phyloP scores from a whole-genome alignment of 2,113 vertebrate species.

The Octodon degus region DNA sequence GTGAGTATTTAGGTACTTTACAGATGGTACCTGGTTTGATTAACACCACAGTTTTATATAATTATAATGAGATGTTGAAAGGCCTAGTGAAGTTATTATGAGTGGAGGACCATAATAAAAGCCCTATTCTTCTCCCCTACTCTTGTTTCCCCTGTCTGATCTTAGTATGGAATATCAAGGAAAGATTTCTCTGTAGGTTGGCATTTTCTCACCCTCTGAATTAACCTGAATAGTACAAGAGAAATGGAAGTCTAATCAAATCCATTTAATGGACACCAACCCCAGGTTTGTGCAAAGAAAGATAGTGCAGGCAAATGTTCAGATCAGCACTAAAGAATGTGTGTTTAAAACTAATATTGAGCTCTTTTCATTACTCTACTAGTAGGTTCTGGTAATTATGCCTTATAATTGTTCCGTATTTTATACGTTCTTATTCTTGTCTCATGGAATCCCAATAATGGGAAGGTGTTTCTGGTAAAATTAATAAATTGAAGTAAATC shows the following conservation, averaged over 20 bases:
- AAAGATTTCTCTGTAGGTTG: not conserved
- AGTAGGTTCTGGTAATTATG: not conserved
- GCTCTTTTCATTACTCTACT: not conserved
- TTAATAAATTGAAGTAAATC: not conserved
- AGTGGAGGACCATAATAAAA: not conserved
- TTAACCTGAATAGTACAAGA: not conserved
- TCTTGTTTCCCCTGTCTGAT: not conserved
- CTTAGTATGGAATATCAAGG: not conserved
- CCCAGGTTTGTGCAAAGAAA: not conserved
- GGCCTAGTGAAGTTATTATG: not conserved
- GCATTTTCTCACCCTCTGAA: not conserved
- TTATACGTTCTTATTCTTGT: not conserved
- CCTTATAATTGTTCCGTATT: not conserved
- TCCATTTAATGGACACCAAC: not conserved
- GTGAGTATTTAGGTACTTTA: not conserved
- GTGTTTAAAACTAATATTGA: not conserved
- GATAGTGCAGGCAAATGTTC: not conserved
- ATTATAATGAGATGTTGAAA: not conserved
- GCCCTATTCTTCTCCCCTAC: not conserved
- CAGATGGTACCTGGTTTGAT: not conserved
- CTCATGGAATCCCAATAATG: not conserved
- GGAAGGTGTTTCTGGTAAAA: not conserved
- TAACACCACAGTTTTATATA: not conserved
- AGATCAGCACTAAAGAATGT: not conserved
- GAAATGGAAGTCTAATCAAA: not conserved